A percentile compares a stretch with the other conserved stretches of the same genome.
Conservation (phyloP, 2,888 invertebrate genomes). For the Polymixis flavicincta region DNA sequence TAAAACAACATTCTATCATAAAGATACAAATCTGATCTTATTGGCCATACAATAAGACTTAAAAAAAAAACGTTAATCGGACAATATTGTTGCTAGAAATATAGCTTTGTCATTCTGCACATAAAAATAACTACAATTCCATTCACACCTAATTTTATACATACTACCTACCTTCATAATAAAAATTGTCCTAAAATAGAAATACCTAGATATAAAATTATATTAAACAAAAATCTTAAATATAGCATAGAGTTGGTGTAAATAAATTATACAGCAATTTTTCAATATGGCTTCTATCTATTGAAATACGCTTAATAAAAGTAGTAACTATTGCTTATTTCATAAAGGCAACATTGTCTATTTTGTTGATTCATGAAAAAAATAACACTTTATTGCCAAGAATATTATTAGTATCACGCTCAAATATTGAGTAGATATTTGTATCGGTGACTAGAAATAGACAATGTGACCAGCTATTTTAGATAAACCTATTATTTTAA, state of each 20-base stretch:
- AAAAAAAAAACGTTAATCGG: too few relatives aligned
- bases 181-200: background rate
- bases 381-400: conserved; percentile 8
- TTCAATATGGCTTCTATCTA: background rate
- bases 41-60: too few relatives aligned
- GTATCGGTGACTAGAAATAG: conserved; percentile 62
- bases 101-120: background rate
- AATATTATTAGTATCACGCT: conserved; percentile 1
- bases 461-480: conserved; percentile 54
- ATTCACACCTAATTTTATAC: background rate
- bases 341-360: conserved; percentile 59
- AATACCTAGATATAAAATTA: background rate
- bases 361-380: conserved; percentile 21
- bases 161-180: background rate
- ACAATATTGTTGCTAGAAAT: background rate
- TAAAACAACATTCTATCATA: background rate
- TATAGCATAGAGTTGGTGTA: background rate
- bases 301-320: background rate
- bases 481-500: conserved; percentile 23
- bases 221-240: background rate
- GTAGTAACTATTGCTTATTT: conserved; percentile 3
- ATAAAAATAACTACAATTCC: background rate
- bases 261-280: background rate
- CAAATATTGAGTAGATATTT: conserved; percentile 29
- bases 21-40: background rate